Percentiles rank a stretch among this genome's conserved stretches.
Evolutionary conservation across 1,140 invertebrate species (phyloP).

Genomic region (Lineus longissimus): DNA sequence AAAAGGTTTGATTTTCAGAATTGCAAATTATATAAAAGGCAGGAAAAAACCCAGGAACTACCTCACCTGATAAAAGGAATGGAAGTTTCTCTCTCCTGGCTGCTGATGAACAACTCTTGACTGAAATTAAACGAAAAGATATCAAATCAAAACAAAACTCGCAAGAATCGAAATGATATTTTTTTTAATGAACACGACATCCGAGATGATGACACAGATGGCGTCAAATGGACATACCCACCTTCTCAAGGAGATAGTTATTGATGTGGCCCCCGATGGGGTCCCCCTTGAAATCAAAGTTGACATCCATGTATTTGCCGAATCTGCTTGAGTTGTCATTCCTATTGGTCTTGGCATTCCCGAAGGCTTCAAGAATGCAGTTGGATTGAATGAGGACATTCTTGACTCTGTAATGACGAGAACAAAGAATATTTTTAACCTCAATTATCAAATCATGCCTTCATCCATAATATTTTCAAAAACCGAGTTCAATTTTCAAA

Average conservation of each 20-base stretch:
- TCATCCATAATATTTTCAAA: no score
- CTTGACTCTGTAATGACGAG: constrained; percentile 73
- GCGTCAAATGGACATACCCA: constrained; percentile 15
- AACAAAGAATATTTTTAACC: not conserved
- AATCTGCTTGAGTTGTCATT: constrained; percentile 98
- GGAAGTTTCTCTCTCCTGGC: constrained; percentile 91
- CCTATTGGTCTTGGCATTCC: constrained; percentile 94
- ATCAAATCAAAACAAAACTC: no score
- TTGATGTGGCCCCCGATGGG: constrained; percentile 93
- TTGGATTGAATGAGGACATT: constrained; percentile 95
- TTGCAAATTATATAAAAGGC: no score
- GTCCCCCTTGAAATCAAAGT: constrained; percentile 98
- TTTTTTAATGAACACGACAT: no score
- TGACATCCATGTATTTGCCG: constrained; percentile 99
- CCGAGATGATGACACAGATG: no score
- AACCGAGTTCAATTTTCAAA: no score
- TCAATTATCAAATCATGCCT: not conserved
- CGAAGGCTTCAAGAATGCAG: constrained; percentile 92
- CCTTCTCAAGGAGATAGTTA: constrained; percentile 94
- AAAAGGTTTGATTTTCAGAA: no score
- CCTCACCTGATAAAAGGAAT: constrained; percentile 91
- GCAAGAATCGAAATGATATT: no score
- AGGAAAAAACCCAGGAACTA: no score
- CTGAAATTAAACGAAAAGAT: constrained; percentile 34
- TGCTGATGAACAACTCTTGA: constrained; percentile 91